Conservation (phyloP, 2,797 vertebrate genomes). For the Channa striata region DNA sequence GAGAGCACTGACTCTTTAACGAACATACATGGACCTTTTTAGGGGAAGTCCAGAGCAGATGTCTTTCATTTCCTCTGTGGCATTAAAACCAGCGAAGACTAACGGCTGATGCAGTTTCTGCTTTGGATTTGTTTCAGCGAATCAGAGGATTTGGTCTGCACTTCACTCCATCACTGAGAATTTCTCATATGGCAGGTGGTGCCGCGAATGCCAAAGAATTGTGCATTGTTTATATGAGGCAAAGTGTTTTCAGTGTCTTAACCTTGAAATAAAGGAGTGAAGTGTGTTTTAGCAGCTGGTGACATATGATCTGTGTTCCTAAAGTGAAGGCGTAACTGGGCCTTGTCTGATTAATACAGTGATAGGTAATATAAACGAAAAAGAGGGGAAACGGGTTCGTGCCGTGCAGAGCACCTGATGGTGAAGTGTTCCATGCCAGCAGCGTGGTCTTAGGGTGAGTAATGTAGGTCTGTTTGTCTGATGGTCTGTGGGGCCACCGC, state of each 20-base stretch:
- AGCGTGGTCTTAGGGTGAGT: too few species aligned
- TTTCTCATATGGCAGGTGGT: background rate
- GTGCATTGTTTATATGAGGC: background rate
- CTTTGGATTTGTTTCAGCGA: conserved; percentile 1
- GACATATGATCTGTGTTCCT: conserved; percentile 31
- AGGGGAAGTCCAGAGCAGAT: conserved; percentile 75
- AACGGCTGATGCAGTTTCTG: conserved; percentile 28
- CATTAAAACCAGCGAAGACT: conserved; percentile 19
- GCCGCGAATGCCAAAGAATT: background rate
- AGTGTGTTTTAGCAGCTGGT: conserved; percentile 24
- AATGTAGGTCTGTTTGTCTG: too few species aligned
- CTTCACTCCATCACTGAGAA: background rate
- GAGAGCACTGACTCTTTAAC: conserved; percentile 7
- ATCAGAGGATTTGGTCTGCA: background rate
- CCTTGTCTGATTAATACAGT: conserved; percentile 33
- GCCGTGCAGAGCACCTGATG: background rate
- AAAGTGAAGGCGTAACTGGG: conserved; percentile 4
- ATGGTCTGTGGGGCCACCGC: too few species aligned
- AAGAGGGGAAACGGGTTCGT: background rate
- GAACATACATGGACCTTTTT: conserved; percentile 42
- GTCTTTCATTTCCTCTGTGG: conserved; percentile 73
- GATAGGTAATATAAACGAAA: conserved; percentile 31
- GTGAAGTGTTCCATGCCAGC: too few species aligned
- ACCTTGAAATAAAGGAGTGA: conserved; percentile 19
- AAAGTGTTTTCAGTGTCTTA: background rate